Conservation (phyloP, 2,113 vertebrate genomes). For the Platichthys flesus region DNA sequence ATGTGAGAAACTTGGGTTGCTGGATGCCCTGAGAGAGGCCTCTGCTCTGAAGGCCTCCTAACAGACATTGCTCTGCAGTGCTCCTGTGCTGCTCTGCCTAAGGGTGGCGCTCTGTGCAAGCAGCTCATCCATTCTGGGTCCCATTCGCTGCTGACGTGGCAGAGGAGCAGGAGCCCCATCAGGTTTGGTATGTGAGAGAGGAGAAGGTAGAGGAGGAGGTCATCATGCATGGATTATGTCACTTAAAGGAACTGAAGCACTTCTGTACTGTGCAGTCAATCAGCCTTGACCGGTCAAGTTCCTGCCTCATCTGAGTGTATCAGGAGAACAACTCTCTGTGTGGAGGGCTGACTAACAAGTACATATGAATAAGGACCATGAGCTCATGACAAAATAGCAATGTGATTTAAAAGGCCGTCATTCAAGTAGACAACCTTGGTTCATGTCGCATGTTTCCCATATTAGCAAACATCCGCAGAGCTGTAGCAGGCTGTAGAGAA, state of each 20-base stretch:
- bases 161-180: slow-evolving; percentile 78
- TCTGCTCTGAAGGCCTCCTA: no score
- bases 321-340: background rate
- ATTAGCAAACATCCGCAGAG: slow-evolving; percentile 10
- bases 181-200: slow-evolving; percentile 33
- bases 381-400: slow-evolving; percentile 11
- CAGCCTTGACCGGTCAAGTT: background rate
- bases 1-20: no score
- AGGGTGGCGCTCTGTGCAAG: background rate
- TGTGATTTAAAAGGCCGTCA: background rate
- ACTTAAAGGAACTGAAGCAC: slow-evolving; percentile 2
- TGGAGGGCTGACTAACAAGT: background rate
- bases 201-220: background rate
- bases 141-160: slow-evolving; percentile 79
- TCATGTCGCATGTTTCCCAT: background rate
- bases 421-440: slow-evolving; percentile 9
- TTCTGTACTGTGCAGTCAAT: slow-evolving; percentile 4
- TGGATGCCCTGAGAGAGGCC: no score
- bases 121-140: background rate
- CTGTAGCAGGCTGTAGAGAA: background rate
- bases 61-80: background rate
- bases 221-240: background rate
- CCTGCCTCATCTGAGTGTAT: background rate
- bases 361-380: background rate
- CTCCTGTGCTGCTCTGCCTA: background rate